Evolutionary conservation across 2,113 vertebrate genomes (phyloP).

Genomic region (Trogon surrucura): DNA sequence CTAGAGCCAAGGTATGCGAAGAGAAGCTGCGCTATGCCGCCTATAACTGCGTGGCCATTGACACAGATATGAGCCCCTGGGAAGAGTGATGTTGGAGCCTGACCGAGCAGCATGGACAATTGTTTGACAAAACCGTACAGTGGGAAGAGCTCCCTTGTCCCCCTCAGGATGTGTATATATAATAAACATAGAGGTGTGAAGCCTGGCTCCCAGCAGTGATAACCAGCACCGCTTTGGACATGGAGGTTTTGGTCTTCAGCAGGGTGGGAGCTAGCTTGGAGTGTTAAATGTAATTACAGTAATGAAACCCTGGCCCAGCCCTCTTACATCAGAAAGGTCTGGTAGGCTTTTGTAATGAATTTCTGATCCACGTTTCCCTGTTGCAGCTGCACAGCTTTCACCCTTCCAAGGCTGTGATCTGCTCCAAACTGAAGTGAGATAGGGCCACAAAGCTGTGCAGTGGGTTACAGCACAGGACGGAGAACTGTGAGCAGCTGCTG

Average conservation of each 20-base stretch:
- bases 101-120: slow-evolving; percentile 14
- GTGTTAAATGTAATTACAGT: background rate
- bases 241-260: background rate
- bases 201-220: background rate
- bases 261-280: background rate
- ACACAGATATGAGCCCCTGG: slow-evolving; percentile 98
- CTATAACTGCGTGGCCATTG: slow-evolving; percentile 98
- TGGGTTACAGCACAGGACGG: background rate
- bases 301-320: background rate
- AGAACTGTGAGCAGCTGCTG: background rate
- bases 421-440: background rate
- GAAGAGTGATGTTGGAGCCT: slow-evolving; percentile 83
- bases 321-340: background rate
- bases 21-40: slow-evolving; percentile 97
- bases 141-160: background rate
- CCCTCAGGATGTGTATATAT: slow-evolving; percentile 38
- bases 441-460: background rate
- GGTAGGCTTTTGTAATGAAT: background rate
- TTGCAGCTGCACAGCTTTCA: background rate
- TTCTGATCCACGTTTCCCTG: background rate
- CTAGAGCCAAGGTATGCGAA: slow-evolving; percentile 93
- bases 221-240: background rate
- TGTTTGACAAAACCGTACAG: background rate
- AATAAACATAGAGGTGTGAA: slow-evolving; percentile 57
- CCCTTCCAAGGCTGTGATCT: background rate